Evolutionary conservation across 2,797 vertebrate genomes (phyloP), one percentile per base, ranked within the genome.

Genomic region (Sciaenops ocellatus): DNA sequence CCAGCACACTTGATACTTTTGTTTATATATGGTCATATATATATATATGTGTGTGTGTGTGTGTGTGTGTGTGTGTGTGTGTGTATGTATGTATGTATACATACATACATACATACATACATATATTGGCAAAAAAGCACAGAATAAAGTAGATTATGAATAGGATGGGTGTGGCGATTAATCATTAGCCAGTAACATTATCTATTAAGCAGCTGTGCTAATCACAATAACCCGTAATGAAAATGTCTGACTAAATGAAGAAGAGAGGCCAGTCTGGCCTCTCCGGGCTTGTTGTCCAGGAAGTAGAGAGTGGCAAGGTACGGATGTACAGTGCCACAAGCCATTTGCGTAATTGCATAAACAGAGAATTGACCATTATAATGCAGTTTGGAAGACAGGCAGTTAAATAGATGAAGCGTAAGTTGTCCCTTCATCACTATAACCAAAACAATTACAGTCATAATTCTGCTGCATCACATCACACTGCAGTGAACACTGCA

Each of bases 151-250:
- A 18, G 51, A 46, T 67, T 76, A 56, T 60, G 48, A 79, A 75
- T 26, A 30, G 26, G n/a, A 80, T n/a, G 12, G 34, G 18, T 44
- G 22, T 52, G 18, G 42, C 20, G 13, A 69, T 73, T 64, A 41
- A 76, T 79, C 52, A 66, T 72, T 60, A 65, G 41, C 10, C 55
- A 34, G 59, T 67, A 59, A 28, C 41, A 69, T 79, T 64, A 82
- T 66, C 60, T 67, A 18, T 78, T 41, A 17, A 73, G 20, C 69
- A 76, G 68, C 72, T 81, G 57, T 74, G 50, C 38, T 22, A 66
- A 60, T 79, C 46, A 65, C 48, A 66, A 48, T 50, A 3, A 26
- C 4, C 24, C 3, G 0, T 41, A 46, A 68, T 68, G 8, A 51
- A 60, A 80, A 51, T 63, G 60, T 46, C 55, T 57, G 38, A 26